Evolutionary conservation across 2,113 vertebrate genomes (phyloP), one percentile per base, ranked within the genome.

Genomic region (Gymnorhina tibicen): DNA sequence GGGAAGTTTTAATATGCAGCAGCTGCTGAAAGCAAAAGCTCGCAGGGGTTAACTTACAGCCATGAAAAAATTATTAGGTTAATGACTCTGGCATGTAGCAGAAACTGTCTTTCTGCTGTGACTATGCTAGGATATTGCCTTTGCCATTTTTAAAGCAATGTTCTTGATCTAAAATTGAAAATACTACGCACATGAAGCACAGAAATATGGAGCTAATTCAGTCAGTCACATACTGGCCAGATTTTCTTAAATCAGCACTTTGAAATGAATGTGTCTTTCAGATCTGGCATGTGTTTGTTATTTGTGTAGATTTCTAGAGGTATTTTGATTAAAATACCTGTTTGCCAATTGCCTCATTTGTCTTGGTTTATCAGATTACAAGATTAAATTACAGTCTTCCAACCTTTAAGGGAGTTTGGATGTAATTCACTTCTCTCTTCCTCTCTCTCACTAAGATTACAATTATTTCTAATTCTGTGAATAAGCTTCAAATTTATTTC

Each of bases 361-460:
- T 97, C 96, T 98, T 50, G 22, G 68, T 97, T 97, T 98, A 98
- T 98, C 97, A 93, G 94, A 97, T 97, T 97, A 96, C 97, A 93
- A 91, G 94, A 95, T 96, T 96, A 97, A 97, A 93, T 96, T 94
- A 87, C 89, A 88, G 82, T 75, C 88, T 88, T 96, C 90, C 81
- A 95, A 89, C 63, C 42, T 95, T 97, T 97, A 93, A 94, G 60
- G 64, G 49, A 77, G 37, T 89, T 95, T 77, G 37, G 9, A 69
- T 82, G 69, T 91, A 92, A 93, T 85, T 89, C 76, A 85, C 62
- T 59, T 53, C 11, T 64, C 30, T 69, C 60, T 76, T 53, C n/a
- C 35, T 80, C 41, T 53, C 13, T 72, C 53, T 75, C 63, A n/a
- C 81, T 74, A 64, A 70, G 78, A 93, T 93, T 94, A 85, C 63